Evolutionary conservation across 2,888 invertebrate genomes (phyloP), one percentile per base, ranked within the genome.

Genomic region (Pollenia amentaria): DNA sequence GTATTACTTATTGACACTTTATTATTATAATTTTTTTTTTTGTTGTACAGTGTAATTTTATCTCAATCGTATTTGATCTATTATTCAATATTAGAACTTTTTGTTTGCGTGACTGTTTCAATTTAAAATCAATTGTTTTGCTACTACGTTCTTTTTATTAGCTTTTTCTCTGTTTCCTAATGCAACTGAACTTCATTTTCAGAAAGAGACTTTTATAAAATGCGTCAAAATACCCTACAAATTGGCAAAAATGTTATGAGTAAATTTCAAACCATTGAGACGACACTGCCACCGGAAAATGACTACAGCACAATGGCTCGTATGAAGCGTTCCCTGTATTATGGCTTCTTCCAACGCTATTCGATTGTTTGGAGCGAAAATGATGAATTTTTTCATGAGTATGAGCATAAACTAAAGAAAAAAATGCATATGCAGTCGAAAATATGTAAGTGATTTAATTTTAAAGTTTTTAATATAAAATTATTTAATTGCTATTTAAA

Each of bases 241-340:
- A 81, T 69, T 57, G 87, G 84, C 10, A 81, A 81, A 46, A 77
- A 72, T 69, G 10, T 87, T 16, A 81, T 87, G 77, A 77, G 42
- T 57, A 87, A 87, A 77, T 87, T 87, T 77, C 87, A 87, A 81
- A 38, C 60, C 14, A 76, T 87, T 16, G 77, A 84, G 78, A 14
- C 48, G 9, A 77, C 72, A 11, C 53, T 87, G 16, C 84, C 87
- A 11, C 38, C 51, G 0, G 55, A 53, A 48, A 42, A 73, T 69
- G 84, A 84, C 46, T 81, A 73, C 62, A 73, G 40, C 7, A 84
- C 87, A 14, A 42, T 87, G 76, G 87, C 84, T 3, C 80, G 87
- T 10, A 87, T 87, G 87, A 84, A 87, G 40, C 87, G 87, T 16
- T 73, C 51, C 1, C 55, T 87, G n/a, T 87, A 84, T 77, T 81